Conservation (phyloP, 92 coral and sea anemone genomes). For the Umimayanthus kanabou region DNA sequence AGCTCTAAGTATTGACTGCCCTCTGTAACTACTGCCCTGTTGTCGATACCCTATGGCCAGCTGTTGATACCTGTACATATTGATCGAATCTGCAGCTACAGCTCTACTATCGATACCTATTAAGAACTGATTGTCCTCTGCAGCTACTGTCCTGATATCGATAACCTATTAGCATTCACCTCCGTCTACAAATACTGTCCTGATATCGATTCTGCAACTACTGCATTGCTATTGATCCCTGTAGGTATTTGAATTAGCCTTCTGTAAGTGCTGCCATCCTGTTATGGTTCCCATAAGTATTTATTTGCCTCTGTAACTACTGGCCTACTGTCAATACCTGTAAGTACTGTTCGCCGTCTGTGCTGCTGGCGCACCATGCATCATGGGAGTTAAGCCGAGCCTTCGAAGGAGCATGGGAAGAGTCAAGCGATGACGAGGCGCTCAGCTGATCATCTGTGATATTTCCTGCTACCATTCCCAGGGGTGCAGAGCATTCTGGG, state of each 20-base stretch:
- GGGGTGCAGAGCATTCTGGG: conserved; percentile 77
- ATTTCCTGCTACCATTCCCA: conserved; percentile 83
- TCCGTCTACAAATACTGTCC: background rate
- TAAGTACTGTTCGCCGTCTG: conserved; percentile 48
- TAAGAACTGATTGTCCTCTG: background rate
- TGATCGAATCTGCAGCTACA: background rate
- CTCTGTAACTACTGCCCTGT: background rate
- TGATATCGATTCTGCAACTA: background rate
- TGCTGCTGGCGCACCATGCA: conserved; percentile 81
- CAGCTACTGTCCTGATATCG: background rate
- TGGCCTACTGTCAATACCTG: conserved; percentile 49
- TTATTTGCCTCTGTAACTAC: conserved; percentile 3
- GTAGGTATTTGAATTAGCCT: too few species aligned
- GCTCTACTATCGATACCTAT: background rate
- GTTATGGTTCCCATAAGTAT: conserved; percentile 55
- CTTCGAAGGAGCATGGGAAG: conserved; percentile 62
- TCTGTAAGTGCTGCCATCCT: background rate
- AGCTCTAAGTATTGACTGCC: background rate
- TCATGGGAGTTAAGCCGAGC: conserved; percentile 73
- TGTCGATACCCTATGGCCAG: too few species aligned
- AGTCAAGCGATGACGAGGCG: conserved; percentile 65
- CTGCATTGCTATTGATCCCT: background rate
- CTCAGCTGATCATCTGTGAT: conserved; percentile 70
- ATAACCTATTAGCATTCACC: too few species aligned
- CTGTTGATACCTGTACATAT: background rate